These are phyloP conservation scores for Jaculus jaculus DNA, from an alignment of 2,113 vertebrate species.

Conservation along the genomic window DNA sequence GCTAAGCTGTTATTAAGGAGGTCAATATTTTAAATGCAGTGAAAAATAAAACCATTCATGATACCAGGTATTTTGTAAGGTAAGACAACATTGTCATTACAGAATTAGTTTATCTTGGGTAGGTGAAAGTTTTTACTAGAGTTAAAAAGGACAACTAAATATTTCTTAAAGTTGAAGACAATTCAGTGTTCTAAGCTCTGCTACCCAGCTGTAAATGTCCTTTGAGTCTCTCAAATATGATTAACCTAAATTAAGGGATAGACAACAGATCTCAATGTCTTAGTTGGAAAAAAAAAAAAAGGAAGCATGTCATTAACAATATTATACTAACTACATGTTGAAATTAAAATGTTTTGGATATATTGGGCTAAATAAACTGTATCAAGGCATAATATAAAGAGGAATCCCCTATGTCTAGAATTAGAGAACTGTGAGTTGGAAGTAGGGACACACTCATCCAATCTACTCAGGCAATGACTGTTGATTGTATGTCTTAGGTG, in stretches of 20 bases:
- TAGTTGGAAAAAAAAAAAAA: constrained; percentile 22
- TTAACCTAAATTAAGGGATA: neutral
- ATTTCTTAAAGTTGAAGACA: constrained; percentile 46
- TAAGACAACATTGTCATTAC: constrained; percentile 58
- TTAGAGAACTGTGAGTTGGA: neutral
- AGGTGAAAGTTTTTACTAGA: neutral
- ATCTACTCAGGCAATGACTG: neutral
- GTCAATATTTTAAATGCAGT: constrained; percentile 58
- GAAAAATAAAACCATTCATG: constrained; percentile 25
- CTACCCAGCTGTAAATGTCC: neutral
- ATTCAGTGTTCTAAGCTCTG: neutral
- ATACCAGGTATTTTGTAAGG: constrained; percentile 33
- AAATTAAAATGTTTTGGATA: constrained; percentile 41
- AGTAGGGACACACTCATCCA: neutral
- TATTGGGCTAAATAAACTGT: neutral
- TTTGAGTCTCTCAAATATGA: neutral
- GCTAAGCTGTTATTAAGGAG: constrained; percentile 67
- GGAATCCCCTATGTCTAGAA: neutral
- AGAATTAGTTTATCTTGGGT: neutral
- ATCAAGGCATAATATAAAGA: neutral
- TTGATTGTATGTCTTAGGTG: neutral
- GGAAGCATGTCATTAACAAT: neutral
- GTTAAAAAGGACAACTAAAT: constrained; percentile 43
- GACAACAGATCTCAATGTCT: neutral
- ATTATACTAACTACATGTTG: constrained; percentile 14